Base-by-base conservation (phyloP, 1,140 invertebrate genomes). In the Atta colombica region DNA sequence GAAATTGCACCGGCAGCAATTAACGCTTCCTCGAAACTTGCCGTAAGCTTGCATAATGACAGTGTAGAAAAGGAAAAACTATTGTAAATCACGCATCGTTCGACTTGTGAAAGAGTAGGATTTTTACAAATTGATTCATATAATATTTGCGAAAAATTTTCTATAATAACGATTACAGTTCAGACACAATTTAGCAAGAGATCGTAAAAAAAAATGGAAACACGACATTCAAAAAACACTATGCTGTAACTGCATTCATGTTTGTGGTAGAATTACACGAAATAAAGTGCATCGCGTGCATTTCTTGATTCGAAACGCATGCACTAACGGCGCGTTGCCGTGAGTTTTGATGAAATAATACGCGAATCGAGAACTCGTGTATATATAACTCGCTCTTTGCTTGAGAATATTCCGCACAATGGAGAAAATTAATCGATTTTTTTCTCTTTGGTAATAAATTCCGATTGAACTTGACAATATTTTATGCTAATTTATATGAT, bases 1-100 rank as follows among this genome's bases (percentile, higher is more conserved):
- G 39, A 35, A 84, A 51, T 61, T 75, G 39, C 25, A 35, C 25
- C 4, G 69, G 7, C 39, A 51, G 80, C 39, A 82, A 75, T 82
- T 74, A 74, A 75, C n/a, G 21, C 45, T 84, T 82, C 39, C 39
- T 72, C 31, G 25, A 60, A 49, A 61, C 39, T 61, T 7, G 4
- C 4, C 53, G 3, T 74, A 25, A 10, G 21, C 53, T 63, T 51
- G 39, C 69, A 63, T n/a, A 82, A 72, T 53, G 1, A n/a, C 1
- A n/a, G 0, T 3, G 1, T 21, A 25, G 18, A 25, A 51, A 75
- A 72, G 14, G 14, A 10, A 49, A 18, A 25, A 5, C 5, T 60
- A 31, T 49, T 51, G 51, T 45, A 21, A 35, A 35, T 35, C 10
- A n/a, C 14, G 12, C 14, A 25, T 60, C 1, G 45, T 35, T 28